A percentile compares a stretch with the other conserved stretches of the same genome.
These are phyloP conservation scores for Timema cristinae DNA, from an alignment of 2,888 invertebrate species.

Conservation along the genomic window DNA sequence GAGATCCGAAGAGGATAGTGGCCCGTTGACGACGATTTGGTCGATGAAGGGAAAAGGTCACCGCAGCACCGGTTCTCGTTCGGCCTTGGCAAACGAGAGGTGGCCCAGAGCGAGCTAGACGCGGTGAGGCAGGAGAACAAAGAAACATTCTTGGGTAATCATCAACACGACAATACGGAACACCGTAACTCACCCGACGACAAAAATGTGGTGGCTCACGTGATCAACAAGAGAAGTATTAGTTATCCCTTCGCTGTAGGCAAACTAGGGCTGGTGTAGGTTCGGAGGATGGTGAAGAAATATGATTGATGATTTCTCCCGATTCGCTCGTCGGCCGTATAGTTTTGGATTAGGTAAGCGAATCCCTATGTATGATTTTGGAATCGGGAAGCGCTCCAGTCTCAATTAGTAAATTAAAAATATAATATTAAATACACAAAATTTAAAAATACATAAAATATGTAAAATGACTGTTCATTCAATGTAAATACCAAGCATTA, in stretches of 20 bases:
- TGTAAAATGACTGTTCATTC: too few species aligned
- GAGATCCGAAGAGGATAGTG: constrained; percentile 19
- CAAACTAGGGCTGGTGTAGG: constrained; percentile 40
- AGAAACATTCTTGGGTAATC: not conserved
- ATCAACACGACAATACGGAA: not conserved
- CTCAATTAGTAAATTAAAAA: too few species aligned
- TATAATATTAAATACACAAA: too few species aligned
- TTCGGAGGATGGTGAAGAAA: too few species aligned
- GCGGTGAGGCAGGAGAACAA: constrained; percentile 22
- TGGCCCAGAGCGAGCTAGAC: constrained; percentile 24
- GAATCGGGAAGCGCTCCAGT: constrained; percentile 51
- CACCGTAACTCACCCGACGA: not conserved
- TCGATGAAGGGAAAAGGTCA: constrained; percentile 24
- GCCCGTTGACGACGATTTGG: constrained; percentile 14
- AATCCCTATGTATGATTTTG: constrained; percentile 50
- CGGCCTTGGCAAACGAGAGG: constrained; percentile 53
- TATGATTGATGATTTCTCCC: constrained; percentile 22
- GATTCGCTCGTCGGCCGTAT: constrained; percentile 40
- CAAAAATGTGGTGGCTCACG: not conserved
- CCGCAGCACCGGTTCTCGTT: constrained; percentile 39
- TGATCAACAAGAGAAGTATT: constrained; percentile 27
- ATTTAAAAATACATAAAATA: too few species aligned
- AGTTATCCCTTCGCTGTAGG: constrained; percentile 52
- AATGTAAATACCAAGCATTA: too few species aligned
- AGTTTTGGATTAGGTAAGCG: constrained; percentile 58